Evolutionary conservation across 64 coral and sea anemone genomes (phyloP).

Genomic region (Trachythela sp.): DNA sequence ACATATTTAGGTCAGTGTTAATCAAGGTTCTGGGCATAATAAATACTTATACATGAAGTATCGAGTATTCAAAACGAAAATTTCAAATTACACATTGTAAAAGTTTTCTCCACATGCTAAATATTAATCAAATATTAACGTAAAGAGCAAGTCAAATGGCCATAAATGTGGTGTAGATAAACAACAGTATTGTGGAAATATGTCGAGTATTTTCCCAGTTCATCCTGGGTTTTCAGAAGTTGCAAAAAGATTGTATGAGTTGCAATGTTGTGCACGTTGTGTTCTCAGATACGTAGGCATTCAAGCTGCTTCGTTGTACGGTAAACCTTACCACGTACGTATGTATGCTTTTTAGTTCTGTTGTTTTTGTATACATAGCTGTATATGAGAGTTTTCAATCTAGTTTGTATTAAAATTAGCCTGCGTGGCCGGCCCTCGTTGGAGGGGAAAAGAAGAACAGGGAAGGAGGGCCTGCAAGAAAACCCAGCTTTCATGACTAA

Average conservation of each 20-base stretch:
- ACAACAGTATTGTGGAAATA: not conserved
- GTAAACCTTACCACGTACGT: slow-evolving; percentile 9
- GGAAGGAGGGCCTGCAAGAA: too few relatives aligned
- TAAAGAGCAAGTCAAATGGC: not conserved
- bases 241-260: not conserved
- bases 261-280: not conserved
- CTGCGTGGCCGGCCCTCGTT: too few relatives aligned
- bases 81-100: not conserved
- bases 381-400: too few relatives aligned
- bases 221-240: not conserved
- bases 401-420: too few relatives aligned
- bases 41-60: too few relatives aligned
- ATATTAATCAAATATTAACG: not conserved
- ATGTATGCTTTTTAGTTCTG: not conserved
- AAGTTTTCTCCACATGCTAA: too few relatives aligned
- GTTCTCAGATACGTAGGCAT: not conserved
- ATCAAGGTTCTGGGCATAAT: too few relatives aligned
- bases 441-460: too few relatives aligned
- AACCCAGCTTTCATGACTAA: too few relatives aligned
- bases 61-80: not conserved
- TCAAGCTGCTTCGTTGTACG: not conserved
- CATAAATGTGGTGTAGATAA: not conserved
- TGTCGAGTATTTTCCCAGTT: not conserved
- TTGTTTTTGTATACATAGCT: not conserved
- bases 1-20: too few relatives aligned